phyloP scores from a whole-genome alignment of 2,113 vertebrate species.

The Oreocharis arfaki region DNA sequence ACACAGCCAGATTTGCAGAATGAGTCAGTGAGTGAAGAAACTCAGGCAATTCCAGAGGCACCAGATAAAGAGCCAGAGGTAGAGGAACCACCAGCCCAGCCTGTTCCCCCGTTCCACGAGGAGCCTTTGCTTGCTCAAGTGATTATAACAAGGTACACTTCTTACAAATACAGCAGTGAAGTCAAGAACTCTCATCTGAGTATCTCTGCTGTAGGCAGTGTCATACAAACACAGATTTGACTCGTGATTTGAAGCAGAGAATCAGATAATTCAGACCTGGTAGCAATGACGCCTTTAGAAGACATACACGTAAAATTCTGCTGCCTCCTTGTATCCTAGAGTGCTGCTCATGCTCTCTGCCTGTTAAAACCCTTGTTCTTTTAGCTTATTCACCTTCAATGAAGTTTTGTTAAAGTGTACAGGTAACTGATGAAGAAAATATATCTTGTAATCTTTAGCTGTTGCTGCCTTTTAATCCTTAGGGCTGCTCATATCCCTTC shows the following conservation, averaged over 20 bases:
- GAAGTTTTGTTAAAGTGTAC: neutral
- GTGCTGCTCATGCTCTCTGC: neutral
- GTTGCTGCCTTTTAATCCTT: neutral
- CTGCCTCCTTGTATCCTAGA: neutral
- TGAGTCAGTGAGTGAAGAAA: neutral
- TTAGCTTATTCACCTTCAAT: neutral
- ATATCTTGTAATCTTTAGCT: neutral
- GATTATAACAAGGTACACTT: conserved; percentile 75
- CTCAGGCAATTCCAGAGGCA: neutral
- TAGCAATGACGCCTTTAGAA: neutral
- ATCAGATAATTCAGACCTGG: neutral
- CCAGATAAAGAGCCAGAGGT: neutral
- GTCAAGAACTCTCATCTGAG: neutral
- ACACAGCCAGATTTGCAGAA: neutral
- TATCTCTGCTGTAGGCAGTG: neutral
- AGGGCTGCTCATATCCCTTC: neutral
- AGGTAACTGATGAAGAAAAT: neutral
- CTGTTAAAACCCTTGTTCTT: neutral
- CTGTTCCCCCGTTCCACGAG: neutral
- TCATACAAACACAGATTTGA: neutral
- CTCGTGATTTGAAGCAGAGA: neutral
- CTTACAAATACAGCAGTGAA: neutral
- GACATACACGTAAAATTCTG: neutral
- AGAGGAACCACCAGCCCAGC: neutral
- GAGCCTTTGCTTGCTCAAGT: conserved; percentile 62